Conservation (phyloP, 35 echinoderm and acorn worm species). For the Holothuria glaberrima region DNA sequence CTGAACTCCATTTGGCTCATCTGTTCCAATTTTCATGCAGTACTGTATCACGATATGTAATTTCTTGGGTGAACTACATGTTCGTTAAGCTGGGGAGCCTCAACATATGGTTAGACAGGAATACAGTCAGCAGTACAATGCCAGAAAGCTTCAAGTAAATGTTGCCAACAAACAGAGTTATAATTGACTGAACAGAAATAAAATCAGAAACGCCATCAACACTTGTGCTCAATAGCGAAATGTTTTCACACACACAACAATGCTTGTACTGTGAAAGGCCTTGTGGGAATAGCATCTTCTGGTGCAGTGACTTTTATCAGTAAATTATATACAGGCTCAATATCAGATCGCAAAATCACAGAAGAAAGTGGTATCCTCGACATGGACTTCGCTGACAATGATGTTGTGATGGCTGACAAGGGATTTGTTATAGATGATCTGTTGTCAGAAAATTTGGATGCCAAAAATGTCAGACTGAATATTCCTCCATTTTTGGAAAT, state of each 20-base stretch:
- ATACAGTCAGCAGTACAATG: no score
- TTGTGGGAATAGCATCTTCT: constrained; percentile 10
- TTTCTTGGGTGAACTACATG: no score
- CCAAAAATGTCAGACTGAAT: constrained; percentile 18
- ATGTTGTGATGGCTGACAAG: constrained; percentile 30
- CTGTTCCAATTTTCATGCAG: background rate
- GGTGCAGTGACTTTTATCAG: constrained; percentile 20
- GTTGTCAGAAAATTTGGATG: constrained; percentile 7
- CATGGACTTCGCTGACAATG: constrained; percentile 28
- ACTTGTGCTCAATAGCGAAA: background rate
- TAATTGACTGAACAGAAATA: constrained; percentile 24
- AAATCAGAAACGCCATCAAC: constrained; percentile 41
- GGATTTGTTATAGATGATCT: constrained; percentile 26
- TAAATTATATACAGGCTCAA: background rate
- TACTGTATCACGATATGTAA: no score
- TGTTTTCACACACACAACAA: constrained; percentile 29
- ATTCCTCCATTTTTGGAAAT: constrained; percentile 31
- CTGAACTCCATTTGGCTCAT: constrained; percentile 2
- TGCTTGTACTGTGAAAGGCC: constrained; percentile 30
- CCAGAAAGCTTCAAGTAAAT: no score
- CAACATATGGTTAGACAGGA: no score
- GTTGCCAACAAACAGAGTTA: constrained; percentile 3
- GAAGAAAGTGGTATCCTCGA: constrained; percentile 26
- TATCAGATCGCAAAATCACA: background rate
- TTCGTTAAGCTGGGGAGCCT: no score